Evolutionary conservation across 2,113 vertebrate species (phyloP).

Genomic region (Ochotona curzoniae): DNA sequence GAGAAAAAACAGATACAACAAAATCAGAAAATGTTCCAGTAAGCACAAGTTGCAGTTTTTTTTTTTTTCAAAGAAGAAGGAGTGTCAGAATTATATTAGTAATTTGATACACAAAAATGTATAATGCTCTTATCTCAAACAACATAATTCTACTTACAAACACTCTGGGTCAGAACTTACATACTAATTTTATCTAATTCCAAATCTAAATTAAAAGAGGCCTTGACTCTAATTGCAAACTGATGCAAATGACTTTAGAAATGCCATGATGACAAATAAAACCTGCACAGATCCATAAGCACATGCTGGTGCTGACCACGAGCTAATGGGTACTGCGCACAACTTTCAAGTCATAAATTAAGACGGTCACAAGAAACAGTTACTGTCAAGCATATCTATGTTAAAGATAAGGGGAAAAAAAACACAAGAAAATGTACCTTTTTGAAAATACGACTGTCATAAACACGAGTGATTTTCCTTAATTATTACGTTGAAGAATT

Average conservation of each 20-base stretch:
- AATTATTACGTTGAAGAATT: constrained; percentile 5
- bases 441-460: not conserved
- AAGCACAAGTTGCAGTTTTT: not conserved
- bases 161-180: constrained; percentile 42
- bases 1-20: not conserved
- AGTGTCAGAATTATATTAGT: constrained; percentile 57
- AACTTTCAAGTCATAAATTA: not conserved
- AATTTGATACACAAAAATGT: constrained; percentile 12
- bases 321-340: not conserved
- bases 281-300: not conserved
- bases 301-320: not conserved
- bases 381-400: not conserved
- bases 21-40: not conserved
- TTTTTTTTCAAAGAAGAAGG: not conserved
- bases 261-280: not conserved
- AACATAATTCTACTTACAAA: constrained; percentile 42
- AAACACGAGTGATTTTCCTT: not conserved
- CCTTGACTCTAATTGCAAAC: constrained; percentile 44
- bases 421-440: not conserved
- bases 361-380: not conserved
- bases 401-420: not conserved
- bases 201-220: constrained; percentile 66
- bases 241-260: constrained; percentile 47
- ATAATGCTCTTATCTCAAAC: constrained; percentile 44
- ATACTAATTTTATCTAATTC: constrained; percentile 45